Percentiles rank a stretch among this genome's conserved stretches.
Conservation (phyloP, 2,797 vertebrate genomes). For the Psittacula echo region DNA sequence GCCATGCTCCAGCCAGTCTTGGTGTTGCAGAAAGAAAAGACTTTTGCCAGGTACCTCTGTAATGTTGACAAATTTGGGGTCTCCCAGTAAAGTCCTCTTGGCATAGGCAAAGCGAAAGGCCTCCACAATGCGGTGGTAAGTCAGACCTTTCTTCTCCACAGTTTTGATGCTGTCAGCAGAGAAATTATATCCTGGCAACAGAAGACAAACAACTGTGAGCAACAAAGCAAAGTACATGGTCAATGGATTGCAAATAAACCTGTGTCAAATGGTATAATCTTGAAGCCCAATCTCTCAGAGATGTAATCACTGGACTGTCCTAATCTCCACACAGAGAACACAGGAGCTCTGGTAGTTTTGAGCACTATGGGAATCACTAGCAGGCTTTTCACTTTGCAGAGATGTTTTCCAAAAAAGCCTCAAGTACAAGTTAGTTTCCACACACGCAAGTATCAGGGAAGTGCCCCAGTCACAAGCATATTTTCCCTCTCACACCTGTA, state of each 20-base stretch:
- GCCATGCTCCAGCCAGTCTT: not conserved
- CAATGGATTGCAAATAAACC: not conserved
- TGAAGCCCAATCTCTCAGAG: not conserved
- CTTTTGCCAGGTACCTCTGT: slow-evolving; percentile 79
- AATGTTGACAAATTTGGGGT: slow-evolving; percentile 85
- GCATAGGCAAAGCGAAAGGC: slow-evolving; percentile 94
- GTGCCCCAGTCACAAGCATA: not conserved
- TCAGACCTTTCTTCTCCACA: slow-evolving; percentile 81
- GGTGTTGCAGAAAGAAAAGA: not conserved
- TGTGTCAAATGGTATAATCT: not conserved
- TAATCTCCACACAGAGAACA: not conserved
- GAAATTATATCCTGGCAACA: slow-evolving; percentile 87
- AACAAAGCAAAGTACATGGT: not conserved
- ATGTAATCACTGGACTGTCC: not conserved
- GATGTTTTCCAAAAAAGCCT: not conserved
- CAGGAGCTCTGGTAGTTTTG: not conserved
- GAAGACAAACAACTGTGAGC: not conserved
- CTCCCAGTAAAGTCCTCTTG: slow-evolving; percentile 91
- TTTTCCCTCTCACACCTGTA: not conserved
- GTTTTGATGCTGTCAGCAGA: slow-evolving; percentile 80
- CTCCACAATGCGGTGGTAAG: slow-evolving; percentile 93
- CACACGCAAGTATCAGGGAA: not conserved
- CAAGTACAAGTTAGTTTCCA: not conserved
- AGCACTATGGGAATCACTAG: not conserved
- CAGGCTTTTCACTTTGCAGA: not conserved